A percentile compares a stretch with the other conserved stretches of the same genome.
Evolutionary conservation across 1,140 invertebrate genomes (phyloP).

Genomic region (Phthorimaea operculella): DNA sequence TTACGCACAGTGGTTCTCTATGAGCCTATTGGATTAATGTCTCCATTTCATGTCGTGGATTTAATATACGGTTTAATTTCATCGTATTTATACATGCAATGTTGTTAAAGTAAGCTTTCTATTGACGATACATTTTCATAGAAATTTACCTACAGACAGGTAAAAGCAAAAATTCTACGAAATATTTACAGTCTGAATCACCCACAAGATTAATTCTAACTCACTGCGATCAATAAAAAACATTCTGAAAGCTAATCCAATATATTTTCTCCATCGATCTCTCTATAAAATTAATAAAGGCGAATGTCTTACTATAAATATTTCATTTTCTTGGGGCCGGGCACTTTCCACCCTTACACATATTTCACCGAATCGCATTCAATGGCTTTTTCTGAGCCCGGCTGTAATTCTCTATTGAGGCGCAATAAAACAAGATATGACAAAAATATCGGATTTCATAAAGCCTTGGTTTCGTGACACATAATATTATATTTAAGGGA

Average conservation of each 20-base stretch:
- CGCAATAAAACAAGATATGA: constrained; percentile 65
- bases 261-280: too few species aligned
- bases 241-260: too few species aligned
- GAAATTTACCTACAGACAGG: too few species aligned
- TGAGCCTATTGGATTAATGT: constrained; percentile 57
- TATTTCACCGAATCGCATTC: constrained; percentile 13
- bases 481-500: constrained; percentile 64
- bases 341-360: constrained; percentile 4
- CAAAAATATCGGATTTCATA: constrained; percentile 68
- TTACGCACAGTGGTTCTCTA: constrained; percentile 53
- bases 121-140: too few species aligned
- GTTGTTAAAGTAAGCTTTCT: too few species aligned
- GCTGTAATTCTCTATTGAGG: constrained; percentile 51
- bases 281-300: neutral
- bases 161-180: too few species aligned
- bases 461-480: constrained; percentile 63
- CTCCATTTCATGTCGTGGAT: constrained; percentile 8
- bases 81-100: too few species aligned
- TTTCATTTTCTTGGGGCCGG: constrained; percentile 2
- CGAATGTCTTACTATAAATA: neutral
- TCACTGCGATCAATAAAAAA: too few species aligned
- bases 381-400: constrained; percentile 18
- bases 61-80: neutral
- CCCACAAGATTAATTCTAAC: too few species aligned
- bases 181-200: too few species aligned